Percentiles rank a stretch among this genome's conserved stretches.
Evolutionary conservation across 2,888 invertebrate species (phyloP).

Genomic region (Hydropsyche betteni): DNA sequence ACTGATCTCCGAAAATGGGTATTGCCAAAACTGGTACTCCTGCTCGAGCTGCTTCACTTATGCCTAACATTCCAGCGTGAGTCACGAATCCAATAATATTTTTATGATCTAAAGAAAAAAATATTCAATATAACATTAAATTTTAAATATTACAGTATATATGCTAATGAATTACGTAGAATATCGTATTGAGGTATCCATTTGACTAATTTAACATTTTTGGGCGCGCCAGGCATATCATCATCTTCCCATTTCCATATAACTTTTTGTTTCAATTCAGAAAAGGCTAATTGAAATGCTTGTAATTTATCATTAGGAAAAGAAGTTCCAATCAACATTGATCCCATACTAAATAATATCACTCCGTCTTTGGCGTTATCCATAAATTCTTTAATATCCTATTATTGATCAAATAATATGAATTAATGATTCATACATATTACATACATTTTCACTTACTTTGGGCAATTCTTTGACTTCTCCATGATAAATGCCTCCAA

Average conservation of each 20-base stretch:
- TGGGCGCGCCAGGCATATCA: slow-evolving; percentile 54
- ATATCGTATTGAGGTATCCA: slow-evolving; percentile 40
- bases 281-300: slow-evolving; percentile 63
- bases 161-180: slow-evolving; percentile 22
- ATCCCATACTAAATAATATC: slow-evolving; percentile 68
- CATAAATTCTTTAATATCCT: slow-evolving; percentile 74
- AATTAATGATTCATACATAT: not conserved
- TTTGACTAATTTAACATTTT: slow-evolving; percentile 32
- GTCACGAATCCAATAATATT: slow-evolving; percentile 69
- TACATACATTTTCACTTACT: slow-evolving; percentile 55
- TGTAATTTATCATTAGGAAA: slow-evolving; percentile 62
- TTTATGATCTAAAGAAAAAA: slow-evolving; percentile 62
- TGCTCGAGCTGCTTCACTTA: slow-evolving; percentile 68
- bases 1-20: slow-evolving; percentile 70
- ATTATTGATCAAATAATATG: slow-evolving; percentile 54
- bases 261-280: slow-evolving; percentile 64
- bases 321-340: slow-evolving; percentile 56
- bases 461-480: slow-evolving; percentile 63
- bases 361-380: slow-evolving; percentile 74
- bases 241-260: slow-evolving; percentile 70
- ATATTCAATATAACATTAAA: slow-evolving; percentile 57
- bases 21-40: slow-evolving; percentile 69
- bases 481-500: slow-evolving; percentile 71
- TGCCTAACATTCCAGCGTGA: slow-evolving; percentile 69
- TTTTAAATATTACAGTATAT: not conserved